phyloP scores from a whole-genome alignment of 2,113 vertebrate genomes.

The Dolichallabes microphthalmus region DNA sequence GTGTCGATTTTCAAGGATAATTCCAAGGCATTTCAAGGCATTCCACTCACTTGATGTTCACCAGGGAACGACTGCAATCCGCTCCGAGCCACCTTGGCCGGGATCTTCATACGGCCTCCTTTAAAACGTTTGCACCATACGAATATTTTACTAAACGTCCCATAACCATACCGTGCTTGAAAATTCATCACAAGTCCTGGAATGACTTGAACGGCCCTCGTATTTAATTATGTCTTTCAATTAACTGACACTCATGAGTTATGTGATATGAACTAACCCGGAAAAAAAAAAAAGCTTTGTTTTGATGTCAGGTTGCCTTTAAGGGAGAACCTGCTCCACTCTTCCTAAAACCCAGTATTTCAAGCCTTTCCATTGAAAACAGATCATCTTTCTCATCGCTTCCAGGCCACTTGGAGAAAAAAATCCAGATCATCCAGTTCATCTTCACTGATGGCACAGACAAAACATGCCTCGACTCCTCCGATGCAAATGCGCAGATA shows the following conservation, averaged over 20 bases:
- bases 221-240: not conserved
- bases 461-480: constrained; percentile 35
- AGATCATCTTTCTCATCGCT: not conserved
- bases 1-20: too few species aligned
- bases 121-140: too few species aligned
- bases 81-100: too few species aligned
- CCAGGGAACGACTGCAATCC: too few species aligned
- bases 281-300: not conserved
- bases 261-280: not conserved
- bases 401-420: constrained; percentile 25
- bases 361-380: not conserved
- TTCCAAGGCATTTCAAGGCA: too few species aligned
- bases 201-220: too few species aligned
- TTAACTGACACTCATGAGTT: not conserved
- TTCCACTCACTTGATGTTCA: too few species aligned
- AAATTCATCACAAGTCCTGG: too few species aligned
- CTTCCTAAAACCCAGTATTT: not conserved
- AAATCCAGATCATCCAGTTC: constrained; percentile 22
- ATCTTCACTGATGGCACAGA: constrained; percentile 31
- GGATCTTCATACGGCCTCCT: too few species aligned
- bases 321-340: not conserved
- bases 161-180: too few species aligned
- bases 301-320: not conserved
- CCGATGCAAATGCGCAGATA: constrained; percentile 39
- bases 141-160: too few species aligned